Conservation (phyloP, 2,113 vertebrate genomes). For the Pagrus major region DNA sequence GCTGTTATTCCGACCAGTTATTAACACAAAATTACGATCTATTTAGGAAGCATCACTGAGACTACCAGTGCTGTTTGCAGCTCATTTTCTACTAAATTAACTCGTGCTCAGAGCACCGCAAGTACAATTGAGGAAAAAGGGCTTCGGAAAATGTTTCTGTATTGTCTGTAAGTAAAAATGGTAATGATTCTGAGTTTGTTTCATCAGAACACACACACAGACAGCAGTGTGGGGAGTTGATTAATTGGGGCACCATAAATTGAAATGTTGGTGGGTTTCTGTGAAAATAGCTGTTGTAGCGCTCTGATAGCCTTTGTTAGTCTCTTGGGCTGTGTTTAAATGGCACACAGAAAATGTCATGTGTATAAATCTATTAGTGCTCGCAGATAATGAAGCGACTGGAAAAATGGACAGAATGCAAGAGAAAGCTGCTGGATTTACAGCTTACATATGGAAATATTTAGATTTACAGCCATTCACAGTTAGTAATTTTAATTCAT, state of each 20-base stretch:
- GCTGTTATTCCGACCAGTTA: slow-evolving; percentile 59
- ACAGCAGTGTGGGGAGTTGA: slow-evolving; percentile 35
- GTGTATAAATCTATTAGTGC: slow-evolving; percentile 67
- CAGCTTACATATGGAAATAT: slow-evolving; percentile 11
- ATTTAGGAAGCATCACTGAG: slow-evolving; percentile 75
- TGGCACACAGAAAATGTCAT: slow-evolving; percentile 72
- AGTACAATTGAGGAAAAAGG: slow-evolving; percentile 16
- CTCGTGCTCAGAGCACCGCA: slow-evolving; percentile 53
- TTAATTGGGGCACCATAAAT: slow-evolving; percentile 61
- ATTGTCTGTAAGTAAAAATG: slow-evolving; percentile 62
- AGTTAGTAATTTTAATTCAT: neutral
- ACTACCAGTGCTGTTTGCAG: slow-evolving; percentile 68
- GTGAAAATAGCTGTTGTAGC: slow-evolving; percentile 44
- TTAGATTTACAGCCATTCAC: slow-evolving; percentile 15
- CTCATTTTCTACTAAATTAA: slow-evolving; percentile 81
- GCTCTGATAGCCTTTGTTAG: slow-evolving; percentile 58
- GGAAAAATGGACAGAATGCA: slow-evolving; percentile 29
- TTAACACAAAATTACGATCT: slow-evolving; percentile 75
- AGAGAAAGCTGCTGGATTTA: slow-evolving; percentile 31
- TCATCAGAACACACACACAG: slow-evolving; percentile 15
- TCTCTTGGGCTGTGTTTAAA: slow-evolving; percentile 64
- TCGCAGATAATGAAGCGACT: slow-evolving; percentile 54
- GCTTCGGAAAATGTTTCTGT: slow-evolving; percentile 40
- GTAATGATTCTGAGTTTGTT: slow-evolving; percentile 57
- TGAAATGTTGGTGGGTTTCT: slow-evolving; percentile 66